Evolutionary conservation across 1,140 invertebrate genomes (phyloP).

Genomic region (Zaprionus camerounensis): DNA sequence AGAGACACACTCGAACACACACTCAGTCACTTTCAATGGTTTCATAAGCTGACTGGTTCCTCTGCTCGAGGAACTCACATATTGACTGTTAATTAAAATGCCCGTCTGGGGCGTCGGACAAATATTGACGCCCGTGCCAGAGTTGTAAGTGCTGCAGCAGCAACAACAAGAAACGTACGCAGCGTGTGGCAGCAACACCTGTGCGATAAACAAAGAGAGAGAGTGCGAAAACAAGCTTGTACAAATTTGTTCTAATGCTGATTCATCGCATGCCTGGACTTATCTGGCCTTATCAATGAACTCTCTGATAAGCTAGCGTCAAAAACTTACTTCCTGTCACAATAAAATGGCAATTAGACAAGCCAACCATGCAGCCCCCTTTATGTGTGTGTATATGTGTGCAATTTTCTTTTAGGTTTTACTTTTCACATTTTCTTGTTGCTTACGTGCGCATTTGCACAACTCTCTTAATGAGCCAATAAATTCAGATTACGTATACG

Average conservation of each 20-base stretch:
- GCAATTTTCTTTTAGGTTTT: slow-evolving; percentile 33
- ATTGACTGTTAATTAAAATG: slow-evolving; percentile 70
- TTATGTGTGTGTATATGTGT: not conserved
- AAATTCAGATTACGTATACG: slow-evolving; percentile 80
- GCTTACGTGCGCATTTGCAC: slow-evolving; percentile 57
- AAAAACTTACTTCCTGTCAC: slow-evolving; percentile 28
- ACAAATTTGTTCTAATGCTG: not conserved
- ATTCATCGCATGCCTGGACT: slow-evolving; percentile 8
- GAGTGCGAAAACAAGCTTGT: not conserved
- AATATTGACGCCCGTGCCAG: slow-evolving; percentile 52
- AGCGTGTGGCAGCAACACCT: slow-evolving; percentile 42
- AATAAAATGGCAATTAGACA: slow-evolving; percentile 72
- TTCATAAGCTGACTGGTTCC: slow-evolving; percentile 42
- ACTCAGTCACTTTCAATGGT: slow-evolving; percentile 37
- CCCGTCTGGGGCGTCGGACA: slow-evolving; percentile 26
- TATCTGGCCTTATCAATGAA: slow-evolving; percentile 18
- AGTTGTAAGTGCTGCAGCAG: slow-evolving; percentile 54
- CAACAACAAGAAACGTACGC: not conserved
- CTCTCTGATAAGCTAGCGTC: slow-evolving; percentile 6
- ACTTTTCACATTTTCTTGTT: slow-evolving; percentile 2
- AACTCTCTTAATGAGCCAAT: slow-evolving; percentile 74
- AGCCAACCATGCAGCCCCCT: not conserved
- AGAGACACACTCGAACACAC: not conserved
- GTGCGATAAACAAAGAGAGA: slow-evolving; percentile 9
- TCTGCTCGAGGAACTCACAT: slow-evolving; percentile 14